Evolutionary conservation across 2,113 vertebrate genomes (phyloP).

Genomic region (Apaloderma vittatum): DNA sequence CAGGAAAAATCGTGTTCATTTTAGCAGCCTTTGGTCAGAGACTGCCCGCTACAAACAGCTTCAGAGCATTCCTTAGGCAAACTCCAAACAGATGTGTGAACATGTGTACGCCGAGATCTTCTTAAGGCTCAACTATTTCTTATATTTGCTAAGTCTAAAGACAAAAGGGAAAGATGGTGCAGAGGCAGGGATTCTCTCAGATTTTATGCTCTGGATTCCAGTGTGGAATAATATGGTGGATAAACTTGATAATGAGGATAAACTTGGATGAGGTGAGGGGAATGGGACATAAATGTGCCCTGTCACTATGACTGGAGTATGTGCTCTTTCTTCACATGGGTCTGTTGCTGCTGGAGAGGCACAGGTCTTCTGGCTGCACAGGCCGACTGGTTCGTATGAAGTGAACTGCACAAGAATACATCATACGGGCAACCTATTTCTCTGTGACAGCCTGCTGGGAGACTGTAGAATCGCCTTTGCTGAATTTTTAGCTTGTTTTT

Average conservation of each 20-base stretch:
- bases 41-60: neutral
- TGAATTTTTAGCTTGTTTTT: neutral
- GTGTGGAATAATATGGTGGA: too few relatives aligned
- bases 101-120: rapidly evolving
- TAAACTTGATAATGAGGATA: too few relatives aligned
- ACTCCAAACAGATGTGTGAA: neutral
- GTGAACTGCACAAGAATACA: neutral
- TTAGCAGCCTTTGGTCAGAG: neutral
- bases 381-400: neutral
- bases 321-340: neutral
- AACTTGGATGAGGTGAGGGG: neutral
- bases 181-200: neutral
- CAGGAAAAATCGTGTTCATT: rapidly evolving
- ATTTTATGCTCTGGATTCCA: neutral
- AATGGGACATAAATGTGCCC: rapidly evolving
- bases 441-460: neutral
- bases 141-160: neutral
- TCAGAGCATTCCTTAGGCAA: neutral
- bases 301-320: neutral
- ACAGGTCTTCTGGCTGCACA: neutral
- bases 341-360: neutral
- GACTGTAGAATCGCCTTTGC: neutral
- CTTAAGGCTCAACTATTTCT: neutral
- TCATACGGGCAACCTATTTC: neutral
- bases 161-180: neutral